Evolutionary conservation across 2,888 invertebrate genomes (phyloP), one percentile per base, ranked within the genome.

Genomic region (Acleris cristana): DNA sequence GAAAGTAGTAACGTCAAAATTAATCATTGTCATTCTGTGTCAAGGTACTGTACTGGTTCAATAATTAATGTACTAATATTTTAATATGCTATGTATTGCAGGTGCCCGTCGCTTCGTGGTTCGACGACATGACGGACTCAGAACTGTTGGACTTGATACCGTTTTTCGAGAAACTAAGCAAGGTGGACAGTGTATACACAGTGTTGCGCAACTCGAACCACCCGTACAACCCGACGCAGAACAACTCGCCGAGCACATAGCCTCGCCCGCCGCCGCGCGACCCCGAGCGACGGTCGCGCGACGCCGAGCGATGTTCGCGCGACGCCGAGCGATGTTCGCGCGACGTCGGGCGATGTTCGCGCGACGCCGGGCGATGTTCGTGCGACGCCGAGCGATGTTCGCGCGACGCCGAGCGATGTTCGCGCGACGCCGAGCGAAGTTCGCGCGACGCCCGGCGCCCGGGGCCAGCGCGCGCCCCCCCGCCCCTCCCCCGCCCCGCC

Each of bases 91-190:
- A 21, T n/a, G 19, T n/a, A 69, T 87, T 87, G 1, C 88, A 97
- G 97, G 98, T 99, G 89, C 99, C 99, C 85, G 99, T 99, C 76
- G 97, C 98, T 86, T 99, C 99, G 75, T 99, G 99, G 99, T 99
- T 99, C 93, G 99, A 99, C 93, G 99, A 99, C 93, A 97, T 98
- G 95, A 96, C 96, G 83, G 99, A 99, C 93, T 97, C 97, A 71
- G 99, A 99, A 93, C 95, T 99, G 75, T 94, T 98, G 84, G 99
- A 99, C 94, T 94, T 99, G 87, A 97, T 99, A 90, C 99, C 99
- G 79, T 97, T 99, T 92, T 98, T 99, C 92, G 99, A 99, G 93
- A 97, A 97, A 89, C 94, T 99, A 79, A 97, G 98, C 93, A 97
- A 96, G 94, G 98, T 98, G 86, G 98, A 99, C 92, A 98, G 98